Evolutionary conservation across 2,113 vertebrate species (phyloP).

Genomic region (Mesembrinibis cayennensis): DNA sequence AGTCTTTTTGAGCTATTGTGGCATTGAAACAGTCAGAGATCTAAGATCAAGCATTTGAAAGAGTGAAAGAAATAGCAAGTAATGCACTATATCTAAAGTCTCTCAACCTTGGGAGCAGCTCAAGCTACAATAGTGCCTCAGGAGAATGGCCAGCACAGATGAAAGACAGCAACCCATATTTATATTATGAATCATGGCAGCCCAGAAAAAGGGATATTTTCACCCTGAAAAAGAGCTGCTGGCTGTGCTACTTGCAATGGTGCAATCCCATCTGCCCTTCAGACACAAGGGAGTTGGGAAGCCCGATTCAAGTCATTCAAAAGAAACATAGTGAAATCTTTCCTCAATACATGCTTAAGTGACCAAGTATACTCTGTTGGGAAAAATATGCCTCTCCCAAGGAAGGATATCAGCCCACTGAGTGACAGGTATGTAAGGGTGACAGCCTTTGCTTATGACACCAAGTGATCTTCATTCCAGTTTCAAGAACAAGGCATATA

Average conservation of each 20-base stretch:
- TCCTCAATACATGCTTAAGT: not conserved
- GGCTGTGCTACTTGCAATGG: not conserved
- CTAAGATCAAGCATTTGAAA: slow-evolving; percentile 34
- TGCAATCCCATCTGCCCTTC: not conserved
- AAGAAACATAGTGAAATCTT: not conserved
- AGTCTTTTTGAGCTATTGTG: slow-evolving; percentile 7
- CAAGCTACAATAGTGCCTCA: not conserved
- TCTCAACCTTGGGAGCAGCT: not conserved
- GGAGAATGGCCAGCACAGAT: not conserved
- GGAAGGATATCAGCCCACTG: not conserved
- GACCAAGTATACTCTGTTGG: rapidly evolving
- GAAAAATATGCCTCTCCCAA: not conserved
- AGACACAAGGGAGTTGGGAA: not conserved
- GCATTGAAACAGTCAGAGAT: not conserved
- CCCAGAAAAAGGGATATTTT: not conserved
- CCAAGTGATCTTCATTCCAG: not conserved
- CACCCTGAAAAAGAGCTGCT: not conserved
- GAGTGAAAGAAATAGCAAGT: not conserved
- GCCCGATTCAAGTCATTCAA: not conserved
- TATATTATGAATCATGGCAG: not conserved
- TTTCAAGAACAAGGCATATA: not conserved
- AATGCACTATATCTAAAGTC: not conserved
- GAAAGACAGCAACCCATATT: not conserved
- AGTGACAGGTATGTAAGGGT: not conserved
- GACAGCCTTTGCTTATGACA: not conserved